Evolutionary conservation across 2,113 vertebrate genomes (phyloP), one percentile per base, ranked within the genome.

Genomic region (Myrmophylax atrothorax): DNA sequence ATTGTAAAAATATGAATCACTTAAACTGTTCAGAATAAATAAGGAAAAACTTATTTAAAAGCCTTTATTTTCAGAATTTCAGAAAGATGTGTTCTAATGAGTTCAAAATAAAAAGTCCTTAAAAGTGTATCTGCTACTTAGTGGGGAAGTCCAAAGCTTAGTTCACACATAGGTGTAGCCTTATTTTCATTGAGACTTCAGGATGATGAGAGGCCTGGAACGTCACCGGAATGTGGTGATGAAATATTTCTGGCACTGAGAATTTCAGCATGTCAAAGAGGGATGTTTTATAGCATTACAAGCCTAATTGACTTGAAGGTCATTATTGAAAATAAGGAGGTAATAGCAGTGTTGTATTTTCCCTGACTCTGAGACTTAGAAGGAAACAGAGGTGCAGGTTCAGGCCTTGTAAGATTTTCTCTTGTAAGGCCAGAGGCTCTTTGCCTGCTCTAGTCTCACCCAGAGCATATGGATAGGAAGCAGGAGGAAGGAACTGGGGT

Each of bases 381-480:
- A 40, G 20, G 64, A 63, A 64, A 46, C 17, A 76, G 52, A 55
- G 44, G 19, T 18, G 25, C 7, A 42, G 13, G 6, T 23, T 84
- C 29, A 28, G 52, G 40, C 22, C 25, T 26, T 52, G 50, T 52
- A 52, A 52, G 78, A 9, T 46, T 62, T 47, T 70, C 22, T 19
- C 8, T 13, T 44, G 28, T 42, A 37, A 53, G 38, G 22, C 14
- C 37, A 44, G 58, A 22, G 44, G 4, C 25, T 40, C 50, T 49
- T 49, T 78, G 55, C 16, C 18, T 62, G 60, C 33, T 56, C 20
- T 22, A 25, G 26, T 19, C n/a, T 55, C 31, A 18, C 14, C 22
- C 42, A 0, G 7, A 44, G 29, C 19, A 60, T 0, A 0, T 16
- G 40, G 20, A 7, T 28, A 42, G 53, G 63, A 58, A 60, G 11